Evolutionary conservation across 92 coral and sea anemone species (phyloP).

Genomic region (Pocillopora grandis): DNA sequence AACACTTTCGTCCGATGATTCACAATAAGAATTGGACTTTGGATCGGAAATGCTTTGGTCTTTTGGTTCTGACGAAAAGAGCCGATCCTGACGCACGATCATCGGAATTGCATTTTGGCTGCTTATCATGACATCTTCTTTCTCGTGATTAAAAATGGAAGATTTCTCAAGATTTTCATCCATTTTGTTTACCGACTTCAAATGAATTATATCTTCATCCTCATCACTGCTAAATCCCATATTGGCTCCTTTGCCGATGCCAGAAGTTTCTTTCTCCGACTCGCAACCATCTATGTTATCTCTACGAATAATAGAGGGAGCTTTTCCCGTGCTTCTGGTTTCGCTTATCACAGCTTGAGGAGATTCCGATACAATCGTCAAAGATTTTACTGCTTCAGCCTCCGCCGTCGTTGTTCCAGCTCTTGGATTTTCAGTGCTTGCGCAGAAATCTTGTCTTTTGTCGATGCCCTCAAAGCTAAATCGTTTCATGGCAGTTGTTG

Average conservation of each 20-base stretch:
- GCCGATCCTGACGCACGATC: neutral
- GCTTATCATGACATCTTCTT: neutral
- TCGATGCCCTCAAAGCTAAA: conserved; percentile 20
- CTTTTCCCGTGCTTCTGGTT: neutral
- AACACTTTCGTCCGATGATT: neutral
- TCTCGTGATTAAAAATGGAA: neutral
- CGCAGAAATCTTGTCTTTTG: neutral
- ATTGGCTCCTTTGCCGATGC: conserved; percentile 7
- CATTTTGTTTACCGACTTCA: neutral
- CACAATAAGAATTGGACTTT: neutral
- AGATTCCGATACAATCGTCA: neutral
- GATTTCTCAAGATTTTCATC: neutral
- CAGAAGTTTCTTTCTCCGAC: conserved; percentile 17
- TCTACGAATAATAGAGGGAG: conserved; percentile 13
- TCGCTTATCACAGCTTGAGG: neutral
- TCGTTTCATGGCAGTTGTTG: conserved; percentile 8
- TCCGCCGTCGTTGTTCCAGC: neutral
- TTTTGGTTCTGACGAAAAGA: neutral
- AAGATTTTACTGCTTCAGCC: neutral
- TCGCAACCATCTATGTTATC: conserved; percentile 43
- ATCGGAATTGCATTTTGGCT: neutral
- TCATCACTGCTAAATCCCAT: conserved; percentile 22
- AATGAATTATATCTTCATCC: neutral
- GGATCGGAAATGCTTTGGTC: too few relatives aligned
- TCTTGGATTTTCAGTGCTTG: neutral